Conservation (phyloP, 2,888 invertebrate species). For the Epinotia demarniana region DNA sequence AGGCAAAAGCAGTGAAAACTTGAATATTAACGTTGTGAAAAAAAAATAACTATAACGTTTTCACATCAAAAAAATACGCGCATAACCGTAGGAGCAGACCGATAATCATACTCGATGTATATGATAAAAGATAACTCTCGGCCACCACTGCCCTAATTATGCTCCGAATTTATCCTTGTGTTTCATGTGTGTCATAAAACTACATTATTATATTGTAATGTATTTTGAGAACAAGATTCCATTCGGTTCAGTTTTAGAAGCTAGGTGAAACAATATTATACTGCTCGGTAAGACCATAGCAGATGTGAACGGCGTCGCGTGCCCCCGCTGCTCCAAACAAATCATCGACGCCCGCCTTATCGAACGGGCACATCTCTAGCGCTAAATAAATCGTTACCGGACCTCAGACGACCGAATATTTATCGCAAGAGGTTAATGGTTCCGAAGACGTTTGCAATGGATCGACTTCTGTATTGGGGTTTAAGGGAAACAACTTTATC, state of each 20-base stretch:
- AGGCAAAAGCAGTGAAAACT: no score
- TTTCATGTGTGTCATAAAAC: no score
- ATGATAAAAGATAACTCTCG: no score
- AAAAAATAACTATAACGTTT: no score
- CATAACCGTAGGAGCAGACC: no score
- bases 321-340: conserved; percentile 68
- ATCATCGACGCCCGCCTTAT: conserved; percentile 75
- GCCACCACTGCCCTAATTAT: no score
- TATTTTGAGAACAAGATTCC: no score
- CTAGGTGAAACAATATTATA: conserved; percentile 19
- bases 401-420: conserved; percentile 70
- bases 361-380: conserved; percentile 77
- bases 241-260: not conserved
- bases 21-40: no score
- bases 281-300: conserved; percentile 48
- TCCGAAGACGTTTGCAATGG: conserved; percentile 73
- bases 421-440: conserved; percentile 75
- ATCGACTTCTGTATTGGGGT: conserved; percentile 63
- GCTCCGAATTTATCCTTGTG: no score
- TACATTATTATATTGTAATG: no score
- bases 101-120: no score
- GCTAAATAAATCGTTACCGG: conserved; percentile 74
- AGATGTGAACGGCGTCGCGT: conserved; percentile 65
- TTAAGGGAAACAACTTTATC: not conserved
- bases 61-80: no score